These are phyloP conservation scores for Sebastes hopkinsi DNA, from an alignment of 2,797 vertebrate genomes.

Conservation along the genomic window DNA sequence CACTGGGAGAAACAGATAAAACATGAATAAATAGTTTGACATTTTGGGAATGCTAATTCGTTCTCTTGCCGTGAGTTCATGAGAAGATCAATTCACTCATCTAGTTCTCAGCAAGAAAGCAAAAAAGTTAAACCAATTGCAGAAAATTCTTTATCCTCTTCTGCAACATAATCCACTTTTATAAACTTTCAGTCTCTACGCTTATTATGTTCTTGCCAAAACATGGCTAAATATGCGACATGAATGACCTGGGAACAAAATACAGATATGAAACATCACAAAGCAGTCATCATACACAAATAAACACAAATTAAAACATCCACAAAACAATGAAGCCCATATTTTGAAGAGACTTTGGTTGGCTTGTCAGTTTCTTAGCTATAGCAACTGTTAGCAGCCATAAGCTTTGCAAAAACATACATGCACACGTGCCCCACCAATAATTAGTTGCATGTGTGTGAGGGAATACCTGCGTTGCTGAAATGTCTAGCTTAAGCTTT, in stretches of 20 bases:
- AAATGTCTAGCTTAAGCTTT: constrained; percentile 60
- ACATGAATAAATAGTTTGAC: background rate
- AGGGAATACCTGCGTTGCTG: constrained; percentile 44
- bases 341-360: background rate
- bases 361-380: background rate
- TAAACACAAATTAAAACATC: background rate
- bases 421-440: background rate
- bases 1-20: background rate
- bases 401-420: background rate
- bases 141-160: background rate
- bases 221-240: background rate
- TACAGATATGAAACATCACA: background rate
- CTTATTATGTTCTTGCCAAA: background rate
- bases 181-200: background rate
- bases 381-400: background rate
- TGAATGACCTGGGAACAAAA: background rate
- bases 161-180: background rate
- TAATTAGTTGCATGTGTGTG: constrained; percentile 21
- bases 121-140: background rate
- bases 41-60: background rate
- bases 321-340: background rate
- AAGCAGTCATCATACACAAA: background rate
- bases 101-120: background rate
- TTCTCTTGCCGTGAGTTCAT: background rate
- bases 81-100: background rate